Conservation (phyloP, 2,797 vertebrate genomes). For the Gambusia yucatana region DNA sequence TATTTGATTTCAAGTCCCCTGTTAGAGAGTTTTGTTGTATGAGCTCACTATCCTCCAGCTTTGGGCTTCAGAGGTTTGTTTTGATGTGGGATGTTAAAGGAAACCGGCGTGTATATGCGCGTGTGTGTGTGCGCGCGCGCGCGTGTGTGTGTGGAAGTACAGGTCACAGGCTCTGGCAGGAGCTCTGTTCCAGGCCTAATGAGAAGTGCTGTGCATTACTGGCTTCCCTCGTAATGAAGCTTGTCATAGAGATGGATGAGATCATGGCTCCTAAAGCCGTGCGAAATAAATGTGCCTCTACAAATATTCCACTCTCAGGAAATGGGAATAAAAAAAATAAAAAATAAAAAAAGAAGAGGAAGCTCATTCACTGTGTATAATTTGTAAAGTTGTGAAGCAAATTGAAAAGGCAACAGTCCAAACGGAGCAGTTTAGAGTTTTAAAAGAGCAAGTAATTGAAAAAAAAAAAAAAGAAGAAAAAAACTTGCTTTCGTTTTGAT, state of each 20-base stretch:
- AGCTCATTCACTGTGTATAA: constrained; percentile 51
- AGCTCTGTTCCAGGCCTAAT: constrained; percentile 79
- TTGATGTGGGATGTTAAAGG: constrained; percentile 35
- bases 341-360: constrained; percentile 48
- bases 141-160: constrained; percentile 47
- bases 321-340: constrained; percentile 63
- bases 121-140: neutral
- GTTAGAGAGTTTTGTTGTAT: constrained; percentile 55
- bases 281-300: constrained; percentile 77
- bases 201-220: constrained; percentile 82
- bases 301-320: constrained; percentile 70
- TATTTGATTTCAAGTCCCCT: constrained; percentile 54
- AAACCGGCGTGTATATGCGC: constrained; percentile 29
- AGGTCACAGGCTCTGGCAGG: constrained; percentile 75
- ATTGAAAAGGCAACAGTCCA: constrained; percentile 69
- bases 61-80: constrained; percentile 44
- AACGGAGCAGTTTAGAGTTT: constrained; percentile 61
- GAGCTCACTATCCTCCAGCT: constrained; percentile 50
- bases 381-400: constrained; percentile 65
- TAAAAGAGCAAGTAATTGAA: constrained; percentile 67
- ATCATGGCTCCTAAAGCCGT: constrained; percentile 80
- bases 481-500: constrained; percentile 32
- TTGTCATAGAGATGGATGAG: constrained; percentile 86
- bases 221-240: constrained; percentile 83
- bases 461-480: constrained; percentile 40